These are phyloP conservation scores for Melanostigma gelatinosum DNA, from an alignment of 2,113 vertebrate species.

Conservation along the genomic window DNA sequence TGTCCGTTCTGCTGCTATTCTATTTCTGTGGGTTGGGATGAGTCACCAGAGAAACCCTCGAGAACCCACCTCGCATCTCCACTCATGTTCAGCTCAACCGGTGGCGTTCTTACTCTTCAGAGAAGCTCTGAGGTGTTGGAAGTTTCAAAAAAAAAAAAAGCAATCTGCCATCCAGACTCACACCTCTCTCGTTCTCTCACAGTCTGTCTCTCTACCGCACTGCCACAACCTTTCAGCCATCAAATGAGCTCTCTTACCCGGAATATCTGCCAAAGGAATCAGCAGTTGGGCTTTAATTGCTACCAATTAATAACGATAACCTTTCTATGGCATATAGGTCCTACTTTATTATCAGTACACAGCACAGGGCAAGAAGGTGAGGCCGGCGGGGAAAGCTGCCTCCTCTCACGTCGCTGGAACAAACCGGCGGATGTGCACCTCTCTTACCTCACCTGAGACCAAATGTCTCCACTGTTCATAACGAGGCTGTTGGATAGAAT, in stretches of 20 bases:
- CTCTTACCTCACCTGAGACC: conserved; percentile 11
- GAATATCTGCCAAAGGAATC: conserved; percentile 57
- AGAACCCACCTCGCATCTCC: neutral
- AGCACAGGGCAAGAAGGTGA: neutral
- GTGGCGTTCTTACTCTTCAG: neutral
- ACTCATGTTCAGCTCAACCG: neutral
- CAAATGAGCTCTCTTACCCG: conserved; percentile 57
- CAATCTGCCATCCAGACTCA: conserved; percentile 56
- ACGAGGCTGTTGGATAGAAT: neutral
- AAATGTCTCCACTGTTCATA: neutral
- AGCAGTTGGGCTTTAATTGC: conserved; percentile 63
- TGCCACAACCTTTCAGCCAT: conserved; percentile 56
- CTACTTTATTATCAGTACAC: conserved; percentile 40
- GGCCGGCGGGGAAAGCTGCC: neutral
- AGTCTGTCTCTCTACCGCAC: neutral
- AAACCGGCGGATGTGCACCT: conserved; percentile 1
- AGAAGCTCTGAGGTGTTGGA: conserved; percentile 18
- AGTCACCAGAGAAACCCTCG: no score
- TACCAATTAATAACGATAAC: conserved; percentile 69
- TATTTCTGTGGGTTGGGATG: no score
- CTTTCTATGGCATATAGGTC: conserved; percentile 51
- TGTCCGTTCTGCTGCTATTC: no score
- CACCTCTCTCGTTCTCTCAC: conserved; percentile 12
- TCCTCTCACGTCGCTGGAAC: neutral
- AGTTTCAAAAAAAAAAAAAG: neutral